Percentiles rank a stretch among this genome's conserved stretches.
Evolutionary conservation across 2,888 invertebrate genomes (phyloP).

Genomic region (Timema podura): DNA sequence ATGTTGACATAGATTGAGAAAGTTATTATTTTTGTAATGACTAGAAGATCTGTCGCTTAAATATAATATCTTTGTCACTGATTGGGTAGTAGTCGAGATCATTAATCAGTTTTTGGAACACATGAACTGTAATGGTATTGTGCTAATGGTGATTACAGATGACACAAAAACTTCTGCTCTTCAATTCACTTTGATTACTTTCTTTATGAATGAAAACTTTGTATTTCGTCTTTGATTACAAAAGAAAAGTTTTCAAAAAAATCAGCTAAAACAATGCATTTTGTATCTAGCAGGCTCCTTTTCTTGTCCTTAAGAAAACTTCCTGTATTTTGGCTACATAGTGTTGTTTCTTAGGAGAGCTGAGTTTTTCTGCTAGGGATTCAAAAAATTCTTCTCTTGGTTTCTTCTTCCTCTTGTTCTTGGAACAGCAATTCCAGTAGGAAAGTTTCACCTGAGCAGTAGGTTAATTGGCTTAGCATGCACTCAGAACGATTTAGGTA

Average conservation of each 20-base stretch:
- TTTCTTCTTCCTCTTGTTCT: background rate
- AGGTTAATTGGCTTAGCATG: background rate
- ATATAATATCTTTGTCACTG: background rate
- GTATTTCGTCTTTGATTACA: background rate
- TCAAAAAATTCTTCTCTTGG: too few species aligned
- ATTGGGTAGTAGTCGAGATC: background rate
- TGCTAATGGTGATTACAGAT: background rate
- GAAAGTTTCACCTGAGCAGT: background rate
- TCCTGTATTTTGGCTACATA: too few species aligned
- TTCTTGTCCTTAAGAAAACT: too few species aligned
- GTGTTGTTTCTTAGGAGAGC: background rate
- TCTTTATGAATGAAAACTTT: conserved; percentile 6
- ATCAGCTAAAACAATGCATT: background rate
- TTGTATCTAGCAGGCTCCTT: too few species aligned
- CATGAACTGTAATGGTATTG: conserved; percentile 1
- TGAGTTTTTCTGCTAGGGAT: background rate
- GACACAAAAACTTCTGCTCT: conserved; percentile 5
- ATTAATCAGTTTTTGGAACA: conserved; percentile 2
- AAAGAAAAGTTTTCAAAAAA: background rate
- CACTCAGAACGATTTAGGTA: background rate
- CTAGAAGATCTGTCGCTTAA: background rate
- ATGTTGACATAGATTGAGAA: background rate
- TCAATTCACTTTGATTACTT: background rate
- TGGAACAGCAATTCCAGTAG: background rate
- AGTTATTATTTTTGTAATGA: background rate